Percentiles rank a stretch among this genome's conserved stretches.
Conservation (phyloP, 2,888 invertebrate species). For the Lutraria lutraria region DNA sequence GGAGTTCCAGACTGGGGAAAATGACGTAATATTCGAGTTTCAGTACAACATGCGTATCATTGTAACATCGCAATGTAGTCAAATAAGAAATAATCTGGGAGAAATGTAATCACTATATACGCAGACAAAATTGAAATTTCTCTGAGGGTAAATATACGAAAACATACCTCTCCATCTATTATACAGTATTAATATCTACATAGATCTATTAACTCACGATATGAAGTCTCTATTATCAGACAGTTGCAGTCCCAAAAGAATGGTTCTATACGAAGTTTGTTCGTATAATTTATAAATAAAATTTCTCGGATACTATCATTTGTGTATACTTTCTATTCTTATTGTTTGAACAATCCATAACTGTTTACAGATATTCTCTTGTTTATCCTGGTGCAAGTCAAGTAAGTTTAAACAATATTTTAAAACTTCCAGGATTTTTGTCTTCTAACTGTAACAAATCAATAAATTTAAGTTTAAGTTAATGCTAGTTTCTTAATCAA, state of each 20-base stretch:
- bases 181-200: not conserved
- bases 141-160: not conserved
- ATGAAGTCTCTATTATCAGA: constrained; percentile 8
- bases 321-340: not conserved
- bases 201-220: not conserved
- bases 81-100: too few species aligned
- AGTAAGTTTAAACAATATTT: not conserved
- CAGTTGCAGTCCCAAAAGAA: not conserved
- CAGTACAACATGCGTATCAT: too few species aligned
- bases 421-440: not conserved
- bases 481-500: too few species aligned
- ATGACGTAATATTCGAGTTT: too few species aligned
- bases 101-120: not conserved
- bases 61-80: too few species aligned
- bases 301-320: not conserved
- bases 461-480: too few species aligned
- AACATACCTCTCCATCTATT: not conserved
- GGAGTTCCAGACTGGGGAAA: too few species aligned
- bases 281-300: not conserved
- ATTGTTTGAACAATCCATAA: not conserved
- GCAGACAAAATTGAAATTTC: not conserved
- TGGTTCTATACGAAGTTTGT: not conserved
- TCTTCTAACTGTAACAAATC: too few species aligned
- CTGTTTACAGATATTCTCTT: not conserved
- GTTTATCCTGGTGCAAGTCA: not conserved